Base-by-base conservation (phyloP, 2,113 vertebrate species). In the Mesitornis unicolor region DNA sequence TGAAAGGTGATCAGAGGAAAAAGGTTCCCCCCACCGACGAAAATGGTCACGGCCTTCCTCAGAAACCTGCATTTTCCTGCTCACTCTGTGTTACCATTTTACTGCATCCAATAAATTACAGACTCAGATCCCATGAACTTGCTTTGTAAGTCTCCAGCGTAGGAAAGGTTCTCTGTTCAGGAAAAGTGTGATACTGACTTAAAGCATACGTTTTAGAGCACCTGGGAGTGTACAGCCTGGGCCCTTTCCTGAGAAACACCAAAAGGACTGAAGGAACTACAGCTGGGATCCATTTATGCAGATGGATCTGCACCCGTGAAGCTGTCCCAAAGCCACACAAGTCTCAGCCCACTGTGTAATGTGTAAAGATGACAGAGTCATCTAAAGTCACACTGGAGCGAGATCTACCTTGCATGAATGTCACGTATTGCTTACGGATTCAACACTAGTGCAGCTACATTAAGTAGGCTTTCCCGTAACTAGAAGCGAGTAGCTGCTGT, bases 321-420 rank as follows among this genome's bases (percentile, higher is more conserved):
- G 60, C 25, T 59, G 24, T 12, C 82, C 60, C n/a, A n/a, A n/a
- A 63, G 4, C 33, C 85, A 61, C 1, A 25, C 6, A 29, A 83
- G 10, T 16, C 33, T 82, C 42, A 63, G 45, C 26, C 29, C 19
- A 16, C 25, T 22, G 24, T 6, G 4, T 24, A 56, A 35, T 13
- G 2, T 1, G 10, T 0, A 26, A n/a, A 61, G 24, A 3, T 61
- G 50, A 16, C 43, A 85, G 29, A 85, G 75, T n/a, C n/a, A n/a
- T n/a, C n/a, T n/a, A n/a, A n/a, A 57, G 16, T 8, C 5, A 1
- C 22, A 4, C 35, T 35, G 59, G 40, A 68, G 16, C n/a, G 51
- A 73, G 20, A 40, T 9, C 38, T 29, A 4, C 35, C n/a, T 45
- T 20, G 5, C 24, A 9, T 1, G 33, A 5, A 1, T 1, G 1